phyloP scores from a whole-genome alignment of 35 echinoderm and acorn worm genomes.

The Apostichopus japonicus region DNA sequence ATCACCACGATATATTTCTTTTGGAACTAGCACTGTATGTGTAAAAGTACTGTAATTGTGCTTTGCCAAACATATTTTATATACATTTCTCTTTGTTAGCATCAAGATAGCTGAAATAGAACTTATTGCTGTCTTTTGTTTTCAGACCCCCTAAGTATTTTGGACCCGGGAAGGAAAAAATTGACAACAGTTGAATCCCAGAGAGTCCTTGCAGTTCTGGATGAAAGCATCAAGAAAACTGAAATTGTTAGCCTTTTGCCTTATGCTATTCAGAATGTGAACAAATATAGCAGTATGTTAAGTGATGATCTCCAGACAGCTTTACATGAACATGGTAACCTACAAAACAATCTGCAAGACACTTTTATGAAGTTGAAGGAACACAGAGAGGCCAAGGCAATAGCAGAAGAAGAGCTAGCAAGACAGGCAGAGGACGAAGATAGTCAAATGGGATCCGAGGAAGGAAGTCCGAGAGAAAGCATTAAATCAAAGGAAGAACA shows the following conservation, averaged over 20 bases:
- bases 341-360: constrained; percentile 73
- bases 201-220: constrained; percentile 81
- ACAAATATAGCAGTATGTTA: constrained; percentile 74
- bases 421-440: constrained; percentile 26
- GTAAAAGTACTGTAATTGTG: too few relatives aligned
- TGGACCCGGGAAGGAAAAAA: constrained; percentile 97
- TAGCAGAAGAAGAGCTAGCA: not conserved
- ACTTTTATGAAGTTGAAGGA: constrained; percentile 60
- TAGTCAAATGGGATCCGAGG: constrained; percentile 24
- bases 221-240: constrained; percentile 87
- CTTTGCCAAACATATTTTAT: not conserved
- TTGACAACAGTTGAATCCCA: constrained; percentile 96
- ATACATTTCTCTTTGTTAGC: too few relatives aligned
- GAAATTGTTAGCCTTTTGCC: constrained; percentile 86
- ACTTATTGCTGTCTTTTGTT: not conserved
- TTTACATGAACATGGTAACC: constrained; percentile 74
- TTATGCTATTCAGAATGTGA: constrained; percentile 76
- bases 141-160: constrained; percentile 84
- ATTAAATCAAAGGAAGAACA: constrained; percentile 31
- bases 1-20: too few relatives aligned
- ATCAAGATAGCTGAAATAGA: not conserved
- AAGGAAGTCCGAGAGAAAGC: constrained; percentile 42
- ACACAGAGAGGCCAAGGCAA: constrained; percentile 24
- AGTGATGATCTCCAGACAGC: constrained; percentile 72
- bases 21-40: too few relatives aligned